Evolutionary conservation across 2,888 invertebrate genomes (phyloP).

Genomic region (Amblyjoppa fuscipennis): DNA sequence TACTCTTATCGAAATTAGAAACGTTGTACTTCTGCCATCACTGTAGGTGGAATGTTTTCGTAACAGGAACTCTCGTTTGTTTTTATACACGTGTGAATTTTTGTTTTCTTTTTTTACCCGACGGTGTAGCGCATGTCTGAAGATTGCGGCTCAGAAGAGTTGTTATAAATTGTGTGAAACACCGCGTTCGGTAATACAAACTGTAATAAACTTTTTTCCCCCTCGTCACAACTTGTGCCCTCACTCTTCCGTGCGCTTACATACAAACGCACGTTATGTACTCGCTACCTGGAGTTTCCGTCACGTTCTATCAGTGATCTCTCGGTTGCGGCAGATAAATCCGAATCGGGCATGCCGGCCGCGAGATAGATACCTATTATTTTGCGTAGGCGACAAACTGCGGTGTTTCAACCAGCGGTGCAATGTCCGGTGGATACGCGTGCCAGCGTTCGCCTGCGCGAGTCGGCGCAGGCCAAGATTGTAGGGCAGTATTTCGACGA

Average conservation of each 20-base stretch:
- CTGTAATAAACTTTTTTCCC: too few relatives aligned
- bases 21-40: too few relatives aligned
- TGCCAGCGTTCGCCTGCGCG: constrained; percentile 58
- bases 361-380: constrained; percentile 5
- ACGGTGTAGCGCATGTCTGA: too few relatives aligned
- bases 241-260: not conserved
- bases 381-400: constrained; percentile 50
- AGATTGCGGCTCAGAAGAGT: too few relatives aligned
- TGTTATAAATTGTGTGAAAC: too few relatives aligned
- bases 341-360: not conserved
- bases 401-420: constrained; percentile 22
- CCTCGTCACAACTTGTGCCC: not conserved
- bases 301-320: constrained; percentile 1
- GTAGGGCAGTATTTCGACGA: not conserved
- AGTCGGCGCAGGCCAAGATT: constrained; percentile 39
- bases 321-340: not conserved
- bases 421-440: constrained; percentile 29
- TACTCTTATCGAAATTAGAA: too few relatives aligned
- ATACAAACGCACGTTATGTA: not conserved
- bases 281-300: constrained; percentile 3
- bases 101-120: too few relatives aligned
- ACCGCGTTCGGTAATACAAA: too few relatives aligned
- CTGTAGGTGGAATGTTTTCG: too few relatives aligned
- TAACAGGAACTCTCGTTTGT: too few relatives aligned
- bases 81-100: too few relatives aligned